phyloP scores from a whole-genome alignment of 2,113 vertebrate genomes.

The Haemorhous mexicanus region DNA sequence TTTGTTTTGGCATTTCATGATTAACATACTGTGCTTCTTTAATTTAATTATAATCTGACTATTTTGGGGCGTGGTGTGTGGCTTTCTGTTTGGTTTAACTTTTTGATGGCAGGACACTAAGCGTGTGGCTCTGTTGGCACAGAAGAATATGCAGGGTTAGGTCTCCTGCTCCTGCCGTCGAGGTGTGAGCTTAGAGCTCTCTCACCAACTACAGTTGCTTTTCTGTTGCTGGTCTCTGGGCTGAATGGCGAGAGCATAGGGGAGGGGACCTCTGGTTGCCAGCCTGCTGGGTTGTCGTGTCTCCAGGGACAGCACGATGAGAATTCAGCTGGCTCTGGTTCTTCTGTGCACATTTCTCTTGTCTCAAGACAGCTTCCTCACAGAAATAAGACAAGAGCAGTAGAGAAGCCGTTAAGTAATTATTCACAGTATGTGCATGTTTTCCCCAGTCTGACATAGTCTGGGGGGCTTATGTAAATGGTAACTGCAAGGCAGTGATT shows the following conservation, averaged over 20 bases:
- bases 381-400: neutral
- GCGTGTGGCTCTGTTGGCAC: neutral
- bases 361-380: neutral
- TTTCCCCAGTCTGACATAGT: neutral
- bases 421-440: neutral
- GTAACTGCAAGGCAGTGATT: neutral
- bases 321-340: conserved; percentile 4
- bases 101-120: neutral
- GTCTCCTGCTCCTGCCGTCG: neutral
- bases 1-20: neutral
- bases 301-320: neutral
- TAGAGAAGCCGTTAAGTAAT: neutral
- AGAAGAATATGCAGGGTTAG: neutral
- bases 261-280: neutral
- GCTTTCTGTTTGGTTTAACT: neutral
- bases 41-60: neutral
- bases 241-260: neutral
- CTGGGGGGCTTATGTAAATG: neutral
- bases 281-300: neutral
- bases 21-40: neutral
- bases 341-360: neutral
- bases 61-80: neutral
- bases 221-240: neutral
- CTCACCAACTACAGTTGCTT: neutral
- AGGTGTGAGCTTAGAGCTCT: neutral